Percentiles rank a stretch among this genome's conserved stretches.
These are phyloP conservation scores for Tipula vernalis DNA, from an alignment of 2,888 invertebrate species.

Conservation along the genomic window DNA sequence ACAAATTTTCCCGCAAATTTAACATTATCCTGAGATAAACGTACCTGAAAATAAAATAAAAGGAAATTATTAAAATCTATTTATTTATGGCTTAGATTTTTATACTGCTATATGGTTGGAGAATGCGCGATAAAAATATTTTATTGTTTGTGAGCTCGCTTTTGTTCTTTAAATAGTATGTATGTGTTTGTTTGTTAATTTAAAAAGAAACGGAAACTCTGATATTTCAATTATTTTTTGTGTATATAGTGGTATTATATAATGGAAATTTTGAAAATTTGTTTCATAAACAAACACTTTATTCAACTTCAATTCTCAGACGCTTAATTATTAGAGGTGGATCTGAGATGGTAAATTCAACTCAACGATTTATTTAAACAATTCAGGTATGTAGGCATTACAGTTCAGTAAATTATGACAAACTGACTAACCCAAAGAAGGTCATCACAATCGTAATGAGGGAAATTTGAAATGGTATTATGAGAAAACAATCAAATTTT, in stretches of 20 bases:
- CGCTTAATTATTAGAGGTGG: background rate
- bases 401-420: too few species aligned
- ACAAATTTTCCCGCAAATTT: background rate
- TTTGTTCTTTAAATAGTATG: background rate
- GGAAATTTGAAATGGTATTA: too few species aligned
- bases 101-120: background rate
- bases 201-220: background rate
- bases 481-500: too few species aligned
- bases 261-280: background rate
- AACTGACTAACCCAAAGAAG: too few species aligned
- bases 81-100: background rate
- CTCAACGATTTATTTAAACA: background rate
- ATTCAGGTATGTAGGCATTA: background rate
- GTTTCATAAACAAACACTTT: background rate
- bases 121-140: background rate
- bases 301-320: background rate
- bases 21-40: background rate
- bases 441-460: too few species aligned
- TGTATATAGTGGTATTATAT: background rate
- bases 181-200: background rate
- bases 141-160: background rate
- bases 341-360: background rate
- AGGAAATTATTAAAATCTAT: slow-evolving; percentile 1
- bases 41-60: background rate
- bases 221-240: background rate